Base-by-base conservation (phyloP, 2,797 vertebrate genomes). In the Orestias chungarensis region DNA sequence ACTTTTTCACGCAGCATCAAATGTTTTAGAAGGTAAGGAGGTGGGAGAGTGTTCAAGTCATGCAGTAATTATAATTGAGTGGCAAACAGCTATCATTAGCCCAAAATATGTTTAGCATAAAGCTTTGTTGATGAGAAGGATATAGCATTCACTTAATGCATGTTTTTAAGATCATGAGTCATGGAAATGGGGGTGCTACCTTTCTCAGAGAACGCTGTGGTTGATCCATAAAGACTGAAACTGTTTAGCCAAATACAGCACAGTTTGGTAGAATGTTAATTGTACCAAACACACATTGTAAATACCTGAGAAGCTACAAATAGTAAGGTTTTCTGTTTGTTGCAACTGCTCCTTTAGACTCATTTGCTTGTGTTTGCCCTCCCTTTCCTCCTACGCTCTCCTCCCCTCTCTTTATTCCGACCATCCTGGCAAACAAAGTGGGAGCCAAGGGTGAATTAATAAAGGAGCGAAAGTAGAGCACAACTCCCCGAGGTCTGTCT, bases 401-500 rank as follows among this genome's bases (percentile, higher is more conserved):
- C 64, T 67, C 66, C 46, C 78, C 65, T 62, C 75, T 81, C 81
- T 70, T 50, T 72, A 76, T 62, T n/a, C 59, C 23, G 62, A 82
- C 88, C 86, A 77, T 74, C 78, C 76, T 73, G 76, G 76, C 90
- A 86, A 87, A 89, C 84, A 82, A 75, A 79, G 88, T 55, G 57
- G 72, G 87, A 89, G 86, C 54, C 75, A 87, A 82, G 88, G 87
- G 88, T 91, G 87, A 93, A 92, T 92, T 90, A 91, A 92, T 92
- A 90, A 91, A 90, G 83, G 89, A 89, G 82, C 55, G 77, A 92
- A 94, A 95, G 87, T 94, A 80, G 94, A 94, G 87, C 93, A 94
- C 86, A 87, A 80, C 81, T 94, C 93, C 93, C 93, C 62, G 69
- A 91, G 92, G 93, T 92, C 86, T 11, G 85, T 70, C 76, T 91